Evolutionary conservation across 2,888 invertebrate species (phyloP), one percentile per base, ranked within the genome.

Genomic region (Agrilus mali): DNA sequence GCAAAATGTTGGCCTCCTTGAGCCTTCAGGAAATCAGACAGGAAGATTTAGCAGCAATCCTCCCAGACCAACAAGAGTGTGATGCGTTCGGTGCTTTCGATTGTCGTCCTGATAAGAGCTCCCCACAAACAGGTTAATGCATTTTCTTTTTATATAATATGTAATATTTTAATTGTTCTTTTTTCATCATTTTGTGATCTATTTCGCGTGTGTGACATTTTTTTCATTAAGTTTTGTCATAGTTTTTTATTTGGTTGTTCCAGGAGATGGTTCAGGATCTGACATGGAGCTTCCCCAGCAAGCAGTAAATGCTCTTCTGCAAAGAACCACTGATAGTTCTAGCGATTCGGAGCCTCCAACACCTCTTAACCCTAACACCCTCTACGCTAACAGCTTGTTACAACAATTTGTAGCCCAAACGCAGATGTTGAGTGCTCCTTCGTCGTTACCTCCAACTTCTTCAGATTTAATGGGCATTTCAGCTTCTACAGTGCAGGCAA

Each of bases 351-450:
- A 83, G 59, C 71, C 69, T 43, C 70, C 75, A 48, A 73, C 74
- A 41, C 60, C 64, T 0, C 59, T 61, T 22, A 66, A 65, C 49
- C 54, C 55, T 13, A 51, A 13, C 78, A 78, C 56, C 82, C 83
- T 60, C 79, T 83, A 46, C 82, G 54, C 55, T 7, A 57, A 84
- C 13, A 81, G 80, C 42, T 64, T 88, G 48, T 64, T 88, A 47
- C 86, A 86, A 59, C 83, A 87, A 58, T 87, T 87, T 57, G 86
- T 81, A 46, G 84, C 80, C 40, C 86, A 85, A 63, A 86, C 86
- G 1, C 82, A 83, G 62, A 70, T 80, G 59, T 62, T 83, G 27
- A 79, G 77, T 49, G 43, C 78, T 70, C 54, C 63, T 7, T 52
- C 55, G 39, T 54, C 57, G 53, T 52, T 50, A 60, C n/a, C 62